These are phyloP conservation scores for Sebastes oblongus DNA, from an alignment of 2,797 vertebrate genomes.

Conservation along the genomic window DNA sequence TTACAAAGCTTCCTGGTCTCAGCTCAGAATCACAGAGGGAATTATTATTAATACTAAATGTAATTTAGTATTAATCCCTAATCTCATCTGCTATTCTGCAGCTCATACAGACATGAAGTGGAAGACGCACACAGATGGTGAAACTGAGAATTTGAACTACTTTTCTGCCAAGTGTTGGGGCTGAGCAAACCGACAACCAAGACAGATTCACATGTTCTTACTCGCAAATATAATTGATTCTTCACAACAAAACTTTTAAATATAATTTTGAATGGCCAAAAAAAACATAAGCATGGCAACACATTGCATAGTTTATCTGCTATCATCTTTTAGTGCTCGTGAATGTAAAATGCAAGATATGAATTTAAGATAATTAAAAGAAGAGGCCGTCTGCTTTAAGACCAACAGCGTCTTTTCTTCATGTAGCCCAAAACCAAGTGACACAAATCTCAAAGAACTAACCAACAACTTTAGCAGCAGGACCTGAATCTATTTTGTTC, in stretches of 20 bases:
- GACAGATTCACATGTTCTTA: background rate
- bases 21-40: background rate
- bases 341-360: background rate
- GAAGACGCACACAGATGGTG: background rate
- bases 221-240: background rate
- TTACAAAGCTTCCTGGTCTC: background rate
- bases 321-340: conserved; percentile 29
- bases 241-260: conserved; percentile 10
- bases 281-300: conserved; percentile 8
- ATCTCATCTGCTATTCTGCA: background rate
- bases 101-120: background rate
- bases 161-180: background rate
- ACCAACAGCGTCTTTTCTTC: background rate
- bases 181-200: background rate
- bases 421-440: background rate
- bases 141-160: background rate
- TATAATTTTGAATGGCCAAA: conserved; percentile 19
- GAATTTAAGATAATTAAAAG: background rate
- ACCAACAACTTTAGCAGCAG: background rate
- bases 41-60: background rate
- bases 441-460: background rate
- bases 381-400: background rate
- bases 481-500: background rate
- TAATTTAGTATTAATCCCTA: background rate
- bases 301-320: background rate